Evolutionary conservation across 2,113 vertebrate genomes (phyloP), one percentile per base, ranked within the genome.

Genomic region (Sigmodon hispidus): DNA sequence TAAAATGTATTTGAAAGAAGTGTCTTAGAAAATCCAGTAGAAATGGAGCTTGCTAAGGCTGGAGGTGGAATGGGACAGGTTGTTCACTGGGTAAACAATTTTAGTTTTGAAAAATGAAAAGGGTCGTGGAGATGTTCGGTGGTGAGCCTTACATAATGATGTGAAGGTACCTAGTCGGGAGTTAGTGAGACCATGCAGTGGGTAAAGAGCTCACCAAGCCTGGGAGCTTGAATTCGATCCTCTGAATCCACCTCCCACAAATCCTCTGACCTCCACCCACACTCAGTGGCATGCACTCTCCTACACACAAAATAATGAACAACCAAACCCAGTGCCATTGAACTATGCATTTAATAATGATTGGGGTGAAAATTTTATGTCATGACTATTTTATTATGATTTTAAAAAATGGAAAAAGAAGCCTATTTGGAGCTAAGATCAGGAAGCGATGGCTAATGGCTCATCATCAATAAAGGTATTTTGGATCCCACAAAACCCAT

Each of bases 241-340:
- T 48, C 21, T 59, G 43, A 85, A 63, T 29, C 40, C 26, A 48
- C 43, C 1, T 65, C 43, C 59, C 26, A 65, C n/a, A 45, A 45
- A 15, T 12, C 9, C 59, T 48, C 59, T 65, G 59, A 34, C 17
- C 59, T 65, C 29, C 36, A 59, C 22, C 11, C 6, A 2, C 5
- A 1, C 19, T n/a, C 21, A 2, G 5, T 36, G 29, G 9, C 48
- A 34, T 5, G 48, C 2, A 3, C 29, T 21, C 31, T 2, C 76
- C 31, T 31, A 80, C 36, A 57, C 79, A 40, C 57, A 31, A 43
- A 63, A 43, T 10, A 45, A 57, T 19, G 40, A 63, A 61, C 40
- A 19, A 10, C 3, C 59, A 84, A 43, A 84, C 26, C 15, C 34
- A 31, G 16, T 6, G n/a, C 15, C 6, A n/a, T 7, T 29, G 34